phyloP scores from a whole-genome alignment of 2,113 vertebrate species.

The Muntiacus reevesi region DNA sequence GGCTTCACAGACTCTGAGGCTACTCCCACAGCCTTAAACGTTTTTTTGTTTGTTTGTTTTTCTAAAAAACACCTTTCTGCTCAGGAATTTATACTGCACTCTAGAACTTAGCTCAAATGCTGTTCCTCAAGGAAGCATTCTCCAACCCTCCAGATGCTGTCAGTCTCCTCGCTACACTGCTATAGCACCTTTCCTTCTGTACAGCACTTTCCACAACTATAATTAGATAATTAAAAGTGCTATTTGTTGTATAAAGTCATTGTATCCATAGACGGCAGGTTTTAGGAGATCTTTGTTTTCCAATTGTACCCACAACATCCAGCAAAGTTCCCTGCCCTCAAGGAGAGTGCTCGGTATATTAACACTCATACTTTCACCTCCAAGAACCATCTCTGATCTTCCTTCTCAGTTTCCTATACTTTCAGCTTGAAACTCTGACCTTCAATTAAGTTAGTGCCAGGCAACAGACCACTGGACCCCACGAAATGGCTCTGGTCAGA shows the following conservation, averaged over 20 bases:
- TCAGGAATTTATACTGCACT: background rate
- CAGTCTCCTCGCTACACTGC: no score
- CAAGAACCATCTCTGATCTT: background rate
- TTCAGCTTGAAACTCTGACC: background rate
- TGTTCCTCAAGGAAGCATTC: background rate
- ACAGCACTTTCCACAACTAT: background rate
- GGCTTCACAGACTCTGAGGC: background rate
- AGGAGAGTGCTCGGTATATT: background rate
- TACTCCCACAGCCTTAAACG: background rate
- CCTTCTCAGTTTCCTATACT: background rate
- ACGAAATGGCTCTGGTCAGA: background rate
- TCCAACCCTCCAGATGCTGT: background rate
- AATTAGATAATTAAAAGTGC: background rate
- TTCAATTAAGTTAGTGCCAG: background rate
- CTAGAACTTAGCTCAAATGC: background rate
- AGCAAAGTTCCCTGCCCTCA: background rate
- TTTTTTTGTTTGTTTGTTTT: background rate
- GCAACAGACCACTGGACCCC: background rate
- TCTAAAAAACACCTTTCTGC: background rate
- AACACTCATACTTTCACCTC: background rate
- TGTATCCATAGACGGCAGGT: rapidly evolving
- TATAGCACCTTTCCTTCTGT: background rate
- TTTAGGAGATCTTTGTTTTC: background rate
- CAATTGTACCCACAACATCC: background rate
- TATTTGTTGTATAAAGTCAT: background rate